Base-by-base conservation (phyloP, 1,140 invertebrate genomes). In the Sarcophaga peregrina region DNA sequence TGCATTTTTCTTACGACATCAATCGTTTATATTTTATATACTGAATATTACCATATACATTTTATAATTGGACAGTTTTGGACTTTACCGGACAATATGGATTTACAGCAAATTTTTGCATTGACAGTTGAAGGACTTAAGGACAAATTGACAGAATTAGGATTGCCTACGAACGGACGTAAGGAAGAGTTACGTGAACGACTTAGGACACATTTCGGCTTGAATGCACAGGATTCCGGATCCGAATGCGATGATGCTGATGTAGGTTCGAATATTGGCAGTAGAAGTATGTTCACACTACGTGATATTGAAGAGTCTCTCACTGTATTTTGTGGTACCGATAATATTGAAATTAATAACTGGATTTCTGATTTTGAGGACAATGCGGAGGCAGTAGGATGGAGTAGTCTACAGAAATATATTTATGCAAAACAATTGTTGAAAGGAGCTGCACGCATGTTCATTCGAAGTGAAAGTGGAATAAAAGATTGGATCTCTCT, bases 361-460 rank as follows among this genome's bases (percentile, higher is more conserved):
- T 85, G 83, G 84, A 50, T 83, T 37, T 48, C 68, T 25, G 83
- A 85, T n/a, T 76, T 85, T 37, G 83, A 83, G 11, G 84, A 83
- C 11, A 82, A 76, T 82, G 81, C 84, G 8, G 11, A 82, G 11
- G 45, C 58, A 4, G 62, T 82, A 46, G 58, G 58, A 1, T 78
- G 37, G 73, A 68, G 47, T 54, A 13, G 47, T 20, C 15, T 75
- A 47, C 75, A 58, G n/a, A 62, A 25, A 11, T 75, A n/a, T 52
- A 58, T 80, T 50, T 80, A 80, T 52, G 5, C 46, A 6, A 80
- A 80, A 62, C 80, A 81, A 48, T 48, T 81, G 50, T 13, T 81
- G 52, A 81, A 9, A 13, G 80, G 52, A 9, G 52, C 80, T 45
- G 80, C 80, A 9, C 52, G 47, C 11, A 52, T n/a, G n/a, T n/a